phyloP scores from a whole-genome alignment of 92 coral and sea anemone species.

The Phymanthus crucifer region DNA sequence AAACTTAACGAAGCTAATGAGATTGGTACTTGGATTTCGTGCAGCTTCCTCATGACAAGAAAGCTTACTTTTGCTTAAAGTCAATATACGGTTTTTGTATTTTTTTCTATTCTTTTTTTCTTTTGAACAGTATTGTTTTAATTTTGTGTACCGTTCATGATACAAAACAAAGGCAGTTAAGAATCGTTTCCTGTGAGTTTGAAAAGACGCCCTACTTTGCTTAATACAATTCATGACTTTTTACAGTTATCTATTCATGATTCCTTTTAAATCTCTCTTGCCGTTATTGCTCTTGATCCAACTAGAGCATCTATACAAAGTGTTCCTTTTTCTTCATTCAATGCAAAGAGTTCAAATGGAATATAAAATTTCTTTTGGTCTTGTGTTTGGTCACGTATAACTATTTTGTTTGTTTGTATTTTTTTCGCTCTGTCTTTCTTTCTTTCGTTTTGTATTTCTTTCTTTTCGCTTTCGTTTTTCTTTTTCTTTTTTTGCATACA shows the following conservation, averaged over 20 bases:
- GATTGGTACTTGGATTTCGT: not conserved
- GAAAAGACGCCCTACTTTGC: not conserved
- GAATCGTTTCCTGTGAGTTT: not conserved
- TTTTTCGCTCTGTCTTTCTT: too few relatives aligned
- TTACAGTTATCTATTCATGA: not conserved
- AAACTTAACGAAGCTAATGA: not conserved
- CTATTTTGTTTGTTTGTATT: not conserved
- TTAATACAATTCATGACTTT: conserved; percentile 6
- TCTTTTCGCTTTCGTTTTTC: too few relatives aligned
- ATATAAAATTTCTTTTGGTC: not conserved
- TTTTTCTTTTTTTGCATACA: too few relatives aligned
- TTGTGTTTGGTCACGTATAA: not conserved
- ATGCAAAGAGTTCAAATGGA: not conserved
- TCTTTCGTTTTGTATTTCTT: too few relatives aligned
- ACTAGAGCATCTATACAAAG: not conserved
- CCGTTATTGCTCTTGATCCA: not conserved
- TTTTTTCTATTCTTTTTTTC: not conserved
- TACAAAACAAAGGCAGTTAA: not conserved
- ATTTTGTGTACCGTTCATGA: not conserved
- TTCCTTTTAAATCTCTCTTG: not conserved
- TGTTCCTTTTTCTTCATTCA: not conserved
- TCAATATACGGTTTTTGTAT: not conserved
- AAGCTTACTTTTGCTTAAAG: not conserved
- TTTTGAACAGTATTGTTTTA: not conserved
- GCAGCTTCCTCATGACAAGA: not conserved